These are phyloP conservation scores for Danaus chrysippus DNA, from an alignment of 2,888 invertebrate species.

Conservation along the genomic window DNA sequence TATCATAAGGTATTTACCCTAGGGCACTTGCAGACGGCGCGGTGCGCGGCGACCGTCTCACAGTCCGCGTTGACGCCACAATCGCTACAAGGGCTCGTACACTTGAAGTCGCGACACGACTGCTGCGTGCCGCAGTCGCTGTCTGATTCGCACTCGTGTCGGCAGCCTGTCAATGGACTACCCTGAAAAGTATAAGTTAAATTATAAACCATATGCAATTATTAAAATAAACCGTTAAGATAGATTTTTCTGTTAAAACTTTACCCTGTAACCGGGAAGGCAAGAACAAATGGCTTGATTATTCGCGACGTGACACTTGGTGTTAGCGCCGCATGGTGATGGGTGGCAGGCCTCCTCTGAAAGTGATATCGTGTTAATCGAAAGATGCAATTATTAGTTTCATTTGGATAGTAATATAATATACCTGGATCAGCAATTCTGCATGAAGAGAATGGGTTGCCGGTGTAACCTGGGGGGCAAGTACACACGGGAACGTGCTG, in stretches of 20 bases:
- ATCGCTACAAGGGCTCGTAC: constrained; percentile 86
- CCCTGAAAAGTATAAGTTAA: constrained; percentile 65
- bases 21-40: constrained; percentile 88
- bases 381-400: background rate
- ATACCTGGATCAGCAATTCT: constrained; percentile 86
- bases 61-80: constrained; percentile 91
- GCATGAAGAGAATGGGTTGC: constrained; percentile 87
- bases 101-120: constrained; percentile 86
- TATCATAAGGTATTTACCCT: constrained; percentile 69
- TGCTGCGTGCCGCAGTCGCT: constrained; percentile 84
- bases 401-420: constrained; percentile 3
- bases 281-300: constrained; percentile 89
- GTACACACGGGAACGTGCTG: constrained; percentile 89
- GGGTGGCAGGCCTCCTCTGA: constrained; percentile 91
- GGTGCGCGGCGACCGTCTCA: constrained; percentile 85
- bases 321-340: constrained; percentile 89
- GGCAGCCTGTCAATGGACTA: constrained; percentile 87
- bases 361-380: background rate
- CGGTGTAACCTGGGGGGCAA: constrained; percentile 88
- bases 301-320: constrained; percentile 88
- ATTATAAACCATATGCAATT: background rate
- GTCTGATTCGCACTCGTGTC: constrained; percentile 90
- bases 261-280: constrained; percentile 82
- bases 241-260: constrained; percentile 10
- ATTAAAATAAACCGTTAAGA: too few relatives aligned